Base-by-base conservation (phyloP, 2,113 vertebrate species). In the Zosterops hypoxanthus region DNA sequence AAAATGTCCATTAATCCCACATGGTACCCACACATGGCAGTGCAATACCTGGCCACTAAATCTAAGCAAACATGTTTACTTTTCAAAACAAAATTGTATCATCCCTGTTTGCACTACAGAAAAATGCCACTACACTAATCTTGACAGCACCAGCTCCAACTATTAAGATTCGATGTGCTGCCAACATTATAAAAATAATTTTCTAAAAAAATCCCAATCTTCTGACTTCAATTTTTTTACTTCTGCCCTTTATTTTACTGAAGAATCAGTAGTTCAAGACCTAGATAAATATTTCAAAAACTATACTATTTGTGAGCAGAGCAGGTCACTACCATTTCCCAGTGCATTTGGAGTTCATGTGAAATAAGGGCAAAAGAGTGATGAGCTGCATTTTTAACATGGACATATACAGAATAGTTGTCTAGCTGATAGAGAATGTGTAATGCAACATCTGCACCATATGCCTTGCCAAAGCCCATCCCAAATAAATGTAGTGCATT, bases 401-500 rank as follows among this genome's bases (percentile, higher is more conserved):
- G 82, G 92, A 82, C 84, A 95, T 86, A 91, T 88, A 96, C 39
- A 81, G 96, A 95, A 90, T 88, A 96, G 93, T 97, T 95, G 96
- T 96, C 97, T 98, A 95, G 92, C 95, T 97, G 96, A 98, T 60
- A 95, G 82, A 90, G 95, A 97, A 97, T 95, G 92, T 12, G 42
- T 94, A 97, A 96, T 90, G 94, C 89, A 98, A 97, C 98, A 98
- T 98, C 98, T 98, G 98, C 96, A 97, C 83, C 3, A 80, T 91
- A 76, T 14, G 70, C 95, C 87, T 86, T 98, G 98, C 98, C 98
- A 98, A 98, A 94, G 95, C 96, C 95, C 95, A 92, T 97, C 97
- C 97, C 94, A 96, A 97, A 97, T 98, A 98, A 98, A 98, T 97
- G 96, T 94, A 96, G 97, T 95, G 97, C 97, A 93, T 97, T 98